Evolutionary conservation across 2,888 invertebrate species (phyloP).

Genomic region (Dione vanillae): DNA sequence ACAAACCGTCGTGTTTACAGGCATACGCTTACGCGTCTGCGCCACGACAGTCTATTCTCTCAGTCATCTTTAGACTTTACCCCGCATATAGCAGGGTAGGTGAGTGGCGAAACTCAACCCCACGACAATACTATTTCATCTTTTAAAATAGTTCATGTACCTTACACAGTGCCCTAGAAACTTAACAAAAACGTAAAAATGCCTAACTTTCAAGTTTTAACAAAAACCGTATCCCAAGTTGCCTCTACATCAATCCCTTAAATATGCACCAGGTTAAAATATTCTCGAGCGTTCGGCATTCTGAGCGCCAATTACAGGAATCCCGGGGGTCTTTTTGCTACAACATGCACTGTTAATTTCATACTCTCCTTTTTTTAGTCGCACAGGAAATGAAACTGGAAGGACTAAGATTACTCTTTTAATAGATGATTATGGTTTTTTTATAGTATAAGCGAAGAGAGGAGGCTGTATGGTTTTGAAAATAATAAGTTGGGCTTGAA

Average conservation of each 20-base stretch:
- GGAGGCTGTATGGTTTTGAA: no score
- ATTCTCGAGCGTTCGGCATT: slow-evolving; percentile 47
- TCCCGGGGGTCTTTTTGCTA: slow-evolving; percentile 18
- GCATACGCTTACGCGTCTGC: no score
- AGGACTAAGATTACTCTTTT: slow-evolving; percentile 9
- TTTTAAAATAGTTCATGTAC: no score
- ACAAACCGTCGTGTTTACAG: no score
- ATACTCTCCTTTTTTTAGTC: slow-evolving; percentile 32
- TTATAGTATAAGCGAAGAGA: no score
- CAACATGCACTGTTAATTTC: slow-evolving; percentile 34
- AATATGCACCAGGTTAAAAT: slow-evolving; percentile 55
- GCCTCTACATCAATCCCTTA: slow-evolving; percentile 27
- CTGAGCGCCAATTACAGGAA: slow-evolving; percentile 21
- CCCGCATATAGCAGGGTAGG: no score
- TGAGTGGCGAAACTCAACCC: no score
- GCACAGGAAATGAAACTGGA: slow-evolving; percentile 40
- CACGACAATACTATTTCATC: no score
- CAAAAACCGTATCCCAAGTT: neutral
- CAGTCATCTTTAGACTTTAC: no score
- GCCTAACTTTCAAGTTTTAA: neutral
- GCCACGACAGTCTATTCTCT: no score
- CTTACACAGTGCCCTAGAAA: neutral
- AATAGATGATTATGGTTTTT: neutral
- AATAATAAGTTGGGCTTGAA: no score
- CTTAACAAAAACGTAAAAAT: neutral